Base-by-base conservation (phyloP, 1,140 invertebrate genomes). In the Drosophila sproati region DNA sequence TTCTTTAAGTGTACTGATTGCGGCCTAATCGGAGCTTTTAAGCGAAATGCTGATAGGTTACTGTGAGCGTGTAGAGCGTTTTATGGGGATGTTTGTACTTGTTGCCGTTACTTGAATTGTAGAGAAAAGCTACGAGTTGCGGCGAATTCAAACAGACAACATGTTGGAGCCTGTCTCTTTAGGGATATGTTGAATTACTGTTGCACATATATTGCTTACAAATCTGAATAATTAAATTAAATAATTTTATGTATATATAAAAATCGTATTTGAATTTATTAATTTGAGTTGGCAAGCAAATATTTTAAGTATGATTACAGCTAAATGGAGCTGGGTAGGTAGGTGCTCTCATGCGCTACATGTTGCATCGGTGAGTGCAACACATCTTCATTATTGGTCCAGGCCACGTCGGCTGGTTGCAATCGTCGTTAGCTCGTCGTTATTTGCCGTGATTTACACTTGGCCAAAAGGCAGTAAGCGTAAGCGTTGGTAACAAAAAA, bases 71-170 rank as follows among this genome's bases (percentile, higher is more conserved):
- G 70, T 73, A 77, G 66, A 61, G 34, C 48, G 10, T 78, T 39
- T 20, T 43, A 5, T 41, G 28, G 67, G 67, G 52, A 66, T 55
- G 68, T 48, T 70, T 78, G 41, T 88, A 89, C 85, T 89, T 89
- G 85, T 89, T 89, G 85, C 80, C 80, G 64, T 73, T 73, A 70
- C 54, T 76, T 61, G 39, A 59, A 3, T 43, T 59, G 37, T 28
- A 5, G 8, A 45, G 63, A 8, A 29, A 31, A 55, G 52, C 6
- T 52, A 48, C 7, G 45, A 54, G 64, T 80, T 76, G 71, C 79
- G 77, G 83, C 85, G 83, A 88, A 89, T 88, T 89, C 60, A 8
- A n/a, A 56, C 54, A 47, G 50, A 35, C 83, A 88, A 88, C 83
- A 83, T 80, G 85, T 88, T 88, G 37, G 80, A 82, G 7, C 43